Evolutionary conservation across 2,797 vertebrate species (phyloP).

Genomic region (Brachymystax lenok): DNA sequence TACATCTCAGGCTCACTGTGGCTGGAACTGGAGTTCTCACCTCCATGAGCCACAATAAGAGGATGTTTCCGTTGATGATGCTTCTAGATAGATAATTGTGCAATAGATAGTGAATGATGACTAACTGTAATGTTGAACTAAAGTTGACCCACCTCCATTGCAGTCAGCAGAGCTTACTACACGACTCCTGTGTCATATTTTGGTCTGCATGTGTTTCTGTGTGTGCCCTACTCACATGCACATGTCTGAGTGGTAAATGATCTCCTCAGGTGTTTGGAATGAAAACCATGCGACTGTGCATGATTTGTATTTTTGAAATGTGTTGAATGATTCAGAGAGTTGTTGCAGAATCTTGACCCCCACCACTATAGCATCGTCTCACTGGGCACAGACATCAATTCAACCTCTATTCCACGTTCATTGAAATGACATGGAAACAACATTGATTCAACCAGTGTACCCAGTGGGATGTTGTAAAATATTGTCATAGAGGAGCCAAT

Average conservation of each 20-base stretch:
- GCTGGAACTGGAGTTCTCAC: slow-evolving; percentile 23
- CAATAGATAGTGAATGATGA: slow-evolving; percentile 38
- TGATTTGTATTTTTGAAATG: slow-evolving; percentile 1
- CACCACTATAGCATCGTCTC: not conserved
- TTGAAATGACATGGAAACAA: not conserved
- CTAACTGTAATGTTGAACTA: slow-evolving; percentile 7
- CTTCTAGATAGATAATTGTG: slow-evolving; percentile 25
- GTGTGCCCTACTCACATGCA: slow-evolving; percentile 58
- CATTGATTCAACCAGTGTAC: too few species aligned
- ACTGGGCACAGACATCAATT: too few species aligned
- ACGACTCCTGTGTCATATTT: not conserved
- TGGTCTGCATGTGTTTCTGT: slow-evolving; percentile 59
- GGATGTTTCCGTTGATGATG: not conserved
- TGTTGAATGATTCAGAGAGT: slow-evolving; percentile 20
- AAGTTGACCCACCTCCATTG: slow-evolving; percentile 9
- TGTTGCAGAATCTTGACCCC: slow-evolving; percentile 42
- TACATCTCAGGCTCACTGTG: slow-evolving; percentile 57
- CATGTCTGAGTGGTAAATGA: slow-evolving; percentile 19
- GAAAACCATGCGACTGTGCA: slow-evolving; percentile 18
- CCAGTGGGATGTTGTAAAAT: slow-evolving; percentile 16
- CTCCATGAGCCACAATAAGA: slow-evolving; percentile 37
- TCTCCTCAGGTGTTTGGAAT: slow-evolving; percentile 21
- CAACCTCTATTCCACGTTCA: too few species aligned
- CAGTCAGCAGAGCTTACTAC: not conserved
- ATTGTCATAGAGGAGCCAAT: slow-evolving; percentile 23